phyloP scores from a whole-genome alignment of 53 echinoderm and acorn worm genomes.

The Antedon mediterranea region DNA sequence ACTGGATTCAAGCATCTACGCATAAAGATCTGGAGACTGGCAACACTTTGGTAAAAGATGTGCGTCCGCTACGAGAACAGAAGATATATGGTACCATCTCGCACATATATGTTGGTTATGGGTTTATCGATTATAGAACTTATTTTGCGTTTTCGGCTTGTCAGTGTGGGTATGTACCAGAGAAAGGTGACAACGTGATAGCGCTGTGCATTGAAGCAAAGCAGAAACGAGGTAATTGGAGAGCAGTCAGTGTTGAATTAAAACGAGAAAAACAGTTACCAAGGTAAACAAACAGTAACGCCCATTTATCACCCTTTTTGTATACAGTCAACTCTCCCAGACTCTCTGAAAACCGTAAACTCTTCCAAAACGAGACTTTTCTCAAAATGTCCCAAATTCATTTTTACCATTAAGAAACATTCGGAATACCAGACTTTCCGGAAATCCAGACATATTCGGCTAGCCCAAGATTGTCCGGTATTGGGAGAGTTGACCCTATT shows the following conservation, averaged over 20 bases:
- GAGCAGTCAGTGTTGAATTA: conserved; percentile 37
- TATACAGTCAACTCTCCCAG: no score
- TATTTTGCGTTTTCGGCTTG: conserved; percentile 59
- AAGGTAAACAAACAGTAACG: not conserved
- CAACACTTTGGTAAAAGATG: conserved; percentile 14
- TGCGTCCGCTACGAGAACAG: conserved; percentile 58
- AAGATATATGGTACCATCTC: conserved; percentile 52
- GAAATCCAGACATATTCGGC: no score
- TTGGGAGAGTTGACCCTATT: no score
- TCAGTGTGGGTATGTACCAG: conserved; percentile 46
- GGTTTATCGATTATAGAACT: conserved; percentile 55
- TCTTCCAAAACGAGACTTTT: no score
- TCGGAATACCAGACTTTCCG: no score
- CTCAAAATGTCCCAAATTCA: no score
- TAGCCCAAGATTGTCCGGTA: no score
- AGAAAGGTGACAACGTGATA: conserved; percentile 62
- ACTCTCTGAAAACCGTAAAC: no score
- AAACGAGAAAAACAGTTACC: not conserved
- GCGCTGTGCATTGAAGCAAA: conserved; percentile 74
- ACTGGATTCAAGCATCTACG: conserved; percentile 53
- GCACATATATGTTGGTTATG: conserved; percentile 53
- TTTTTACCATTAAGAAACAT: no score
- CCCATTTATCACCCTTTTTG: no score
- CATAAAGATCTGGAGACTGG: conserved; percentile 11
- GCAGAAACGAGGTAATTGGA: conserved; percentile 83